These are phyloP conservation scores for Gavia stellata DNA, from an alignment of 2,113 vertebrate genomes.

Conservation along the genomic window DNA sequence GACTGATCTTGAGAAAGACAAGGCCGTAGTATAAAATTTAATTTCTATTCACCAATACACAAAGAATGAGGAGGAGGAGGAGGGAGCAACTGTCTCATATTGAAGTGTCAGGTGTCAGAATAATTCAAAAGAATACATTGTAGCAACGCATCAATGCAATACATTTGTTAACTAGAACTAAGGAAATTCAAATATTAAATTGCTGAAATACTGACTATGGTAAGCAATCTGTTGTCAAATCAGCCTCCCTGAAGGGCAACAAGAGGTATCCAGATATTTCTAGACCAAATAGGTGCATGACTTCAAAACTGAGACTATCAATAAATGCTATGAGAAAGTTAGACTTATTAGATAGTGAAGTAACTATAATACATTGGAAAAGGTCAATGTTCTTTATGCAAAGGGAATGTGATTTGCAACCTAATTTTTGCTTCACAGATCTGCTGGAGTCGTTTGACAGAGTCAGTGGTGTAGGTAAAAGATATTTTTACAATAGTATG, in stretches of 20 bases:
- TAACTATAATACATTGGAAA: not conserved
- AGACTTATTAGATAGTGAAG: not conserved
- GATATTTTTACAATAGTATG: not conserved
- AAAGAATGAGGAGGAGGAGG: not conserved
- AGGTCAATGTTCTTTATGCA: not conserved
- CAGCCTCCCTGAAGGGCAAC: not conserved
- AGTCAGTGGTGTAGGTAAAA: not conserved
- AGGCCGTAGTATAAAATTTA: not conserved
- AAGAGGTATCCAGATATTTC: not conserved
- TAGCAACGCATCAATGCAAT: not conserved
- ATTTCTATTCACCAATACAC: not conserved
- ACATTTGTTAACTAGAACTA: not conserved
- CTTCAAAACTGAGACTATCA: not conserved
- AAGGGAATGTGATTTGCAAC: not conserved
- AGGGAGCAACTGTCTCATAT: not conserved
- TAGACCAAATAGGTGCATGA: not conserved
- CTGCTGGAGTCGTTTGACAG: not conserved
- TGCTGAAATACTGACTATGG: not conserved
- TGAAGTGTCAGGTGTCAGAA: not conserved
- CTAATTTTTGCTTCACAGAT: not conserved
- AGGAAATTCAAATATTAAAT: not conserved
- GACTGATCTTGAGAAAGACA: not conserved
- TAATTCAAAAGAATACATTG: not conserved
- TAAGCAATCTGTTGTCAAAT: not conserved
- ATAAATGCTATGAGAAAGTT: not conserved